Percentiles rank a stretch among this genome's conserved stretches.
Evolutionary conservation across 2,113 vertebrate genomes (phyloP).

Genomic region (Corvus moneduloides): DNA sequence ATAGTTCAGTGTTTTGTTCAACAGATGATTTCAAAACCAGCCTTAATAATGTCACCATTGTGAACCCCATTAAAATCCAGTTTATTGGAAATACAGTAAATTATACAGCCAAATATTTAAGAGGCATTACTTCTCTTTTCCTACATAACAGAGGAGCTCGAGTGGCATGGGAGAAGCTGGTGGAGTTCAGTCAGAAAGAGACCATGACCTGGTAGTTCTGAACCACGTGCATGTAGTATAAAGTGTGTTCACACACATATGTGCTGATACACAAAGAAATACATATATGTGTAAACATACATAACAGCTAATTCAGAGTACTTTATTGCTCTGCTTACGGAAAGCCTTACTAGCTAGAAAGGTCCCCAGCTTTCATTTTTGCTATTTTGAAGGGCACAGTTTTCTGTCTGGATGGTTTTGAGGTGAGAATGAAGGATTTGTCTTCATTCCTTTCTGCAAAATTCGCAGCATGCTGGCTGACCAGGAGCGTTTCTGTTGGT

Average conservation of each 20-base stretch:
- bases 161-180: background rate
- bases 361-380: background rate
- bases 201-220: background rate
- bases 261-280: background rate
- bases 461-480: background rate
- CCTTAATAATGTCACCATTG: background rate
- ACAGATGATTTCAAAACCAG: background rate
- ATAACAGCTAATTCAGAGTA: background rate
- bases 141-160: background rate
- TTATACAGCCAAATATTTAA: background rate
- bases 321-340: background rate
- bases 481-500: background rate
- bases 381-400: background rate
- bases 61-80: slow-evolving; percentile 1
- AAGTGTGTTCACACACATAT: background rate
- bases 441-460: background rate
- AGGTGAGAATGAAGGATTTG: background rate
- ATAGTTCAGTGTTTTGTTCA: background rate
- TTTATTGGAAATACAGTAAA: slow-evolving; percentile 28
- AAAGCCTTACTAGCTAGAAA: background rate
- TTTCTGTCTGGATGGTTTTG: background rate
- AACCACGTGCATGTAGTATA: background rate
- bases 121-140: background rate
- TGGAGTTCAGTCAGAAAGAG: background rate
- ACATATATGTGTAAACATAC: background rate